These are phyloP conservation scores for Tenthredo distinguenda DNA, from an alignment of 2,888 invertebrate genomes.

Conservation along the genomic window DNA sequence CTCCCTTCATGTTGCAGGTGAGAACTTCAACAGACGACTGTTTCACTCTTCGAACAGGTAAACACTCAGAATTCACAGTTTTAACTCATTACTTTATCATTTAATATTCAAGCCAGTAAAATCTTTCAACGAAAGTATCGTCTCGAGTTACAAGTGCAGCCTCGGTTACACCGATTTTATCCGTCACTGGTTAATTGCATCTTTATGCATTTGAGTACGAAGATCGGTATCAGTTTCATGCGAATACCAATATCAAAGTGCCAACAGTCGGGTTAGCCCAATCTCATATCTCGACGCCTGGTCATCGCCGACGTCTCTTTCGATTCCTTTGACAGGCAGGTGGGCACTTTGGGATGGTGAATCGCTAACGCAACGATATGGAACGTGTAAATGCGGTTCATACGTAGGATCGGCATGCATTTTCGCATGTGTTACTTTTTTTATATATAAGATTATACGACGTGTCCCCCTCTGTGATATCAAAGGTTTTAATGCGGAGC, in stretches of 20 bases:
- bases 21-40: background rate
- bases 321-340: slow-evolving; percentile 5
- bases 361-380: background rate
- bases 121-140: background rate
- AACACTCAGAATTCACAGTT: background rate
- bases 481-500: slow-evolving; percentile 13
- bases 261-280: slow-evolving; percentile 17
- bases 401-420: background rate
- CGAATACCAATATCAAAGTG: slow-evolving; percentile 17
- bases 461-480: background rate
- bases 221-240: slow-evolving; percentile 27
- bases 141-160: background rate
- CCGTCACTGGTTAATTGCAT: slow-evolving; percentile 37
- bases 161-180: slow-evolving; percentile 9
- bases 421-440: background rate
- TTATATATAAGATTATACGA: background rate
- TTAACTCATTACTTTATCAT: background rate
- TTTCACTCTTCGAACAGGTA: background rate
- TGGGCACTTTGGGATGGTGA: slow-evolving; percentile 15
- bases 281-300: slow-evolving; percentile 14
- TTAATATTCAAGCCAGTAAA: background rate
- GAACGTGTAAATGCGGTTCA: slow-evolving; percentile 10
- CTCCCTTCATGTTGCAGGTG: slow-evolving; percentile 15
- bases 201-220: background rate
- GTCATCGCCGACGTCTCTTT: slow-evolving; percentile 34